Conservation (phyloP, 2,888 invertebrate genomes). For the Invenusta paracnida region DNA sequence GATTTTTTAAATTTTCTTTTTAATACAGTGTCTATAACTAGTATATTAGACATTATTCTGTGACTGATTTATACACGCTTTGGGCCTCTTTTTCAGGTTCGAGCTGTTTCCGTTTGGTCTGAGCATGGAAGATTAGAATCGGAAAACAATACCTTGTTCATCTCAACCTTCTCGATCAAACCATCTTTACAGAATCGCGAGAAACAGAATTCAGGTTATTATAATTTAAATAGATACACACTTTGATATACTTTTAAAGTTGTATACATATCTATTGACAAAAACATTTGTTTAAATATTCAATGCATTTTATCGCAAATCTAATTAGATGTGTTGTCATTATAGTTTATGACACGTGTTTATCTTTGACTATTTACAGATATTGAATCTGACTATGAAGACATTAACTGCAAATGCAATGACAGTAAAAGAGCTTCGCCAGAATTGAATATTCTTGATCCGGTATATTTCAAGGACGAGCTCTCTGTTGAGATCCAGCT, state of each 20-base stretch:
- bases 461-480: neutral
- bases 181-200: neutral
- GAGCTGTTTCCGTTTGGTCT: neutral
- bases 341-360: neutral
- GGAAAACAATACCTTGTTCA: neutral
- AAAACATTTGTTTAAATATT: no score
- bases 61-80: no score
- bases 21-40: no score
- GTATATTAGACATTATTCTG: no score
- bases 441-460: neutral
- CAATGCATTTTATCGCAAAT: neutral
- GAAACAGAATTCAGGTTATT: neutral
- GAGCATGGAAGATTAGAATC: neutral
- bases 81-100: neutral
- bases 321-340: neutral
- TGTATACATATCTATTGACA: no score
- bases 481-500: neutral
- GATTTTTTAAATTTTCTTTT: no score
- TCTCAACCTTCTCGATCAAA: neutral
- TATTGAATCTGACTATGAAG: neutral
- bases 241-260: no score
- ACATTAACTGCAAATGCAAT: slow-evolving; percentile 1
- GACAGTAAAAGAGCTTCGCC: neutral
- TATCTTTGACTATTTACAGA: neutral
- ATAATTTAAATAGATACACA: no score